These are phyloP conservation scores for Carassius auratus DNA, from an alignment of 2,113 vertebrate genomes.

Conservation along the genomic window DNA sequence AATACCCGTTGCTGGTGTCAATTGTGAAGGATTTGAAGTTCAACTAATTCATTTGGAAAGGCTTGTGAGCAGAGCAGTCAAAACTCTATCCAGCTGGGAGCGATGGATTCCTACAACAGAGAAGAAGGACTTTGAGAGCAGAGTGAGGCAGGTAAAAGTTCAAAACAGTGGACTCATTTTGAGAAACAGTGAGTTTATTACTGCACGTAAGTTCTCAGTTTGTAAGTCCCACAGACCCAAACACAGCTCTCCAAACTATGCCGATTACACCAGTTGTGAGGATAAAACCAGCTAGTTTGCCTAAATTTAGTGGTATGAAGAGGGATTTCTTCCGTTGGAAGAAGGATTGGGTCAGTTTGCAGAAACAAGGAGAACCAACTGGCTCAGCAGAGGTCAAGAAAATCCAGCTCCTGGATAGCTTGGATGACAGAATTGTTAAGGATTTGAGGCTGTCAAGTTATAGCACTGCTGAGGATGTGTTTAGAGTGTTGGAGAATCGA, in stretches of 20 bases:
- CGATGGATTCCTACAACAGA: neutral
- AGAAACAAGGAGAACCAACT: too few species aligned
- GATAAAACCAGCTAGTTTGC: slow-evolving; percentile 28
- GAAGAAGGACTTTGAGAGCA: neutral
- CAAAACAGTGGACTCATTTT: too few species aligned
- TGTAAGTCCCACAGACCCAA: neutral
- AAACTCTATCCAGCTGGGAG: neutral
- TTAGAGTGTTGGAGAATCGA: too few species aligned
- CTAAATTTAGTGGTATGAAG: slow-evolving; percentile 4
- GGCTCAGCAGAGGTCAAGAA: too few species aligned
- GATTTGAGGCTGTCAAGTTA: too few species aligned
- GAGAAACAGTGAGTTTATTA: too few species aligned
- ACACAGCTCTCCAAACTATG: neutral
- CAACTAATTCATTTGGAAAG: neutral
- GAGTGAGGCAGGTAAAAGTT: neutral
- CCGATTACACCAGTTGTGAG: neutral
- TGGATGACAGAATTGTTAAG: too few species aligned
- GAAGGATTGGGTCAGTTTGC: too few species aligned
- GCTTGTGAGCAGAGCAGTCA: neutral
- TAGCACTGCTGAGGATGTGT: too few species aligned
- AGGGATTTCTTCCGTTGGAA: slow-evolving; percentile 16
- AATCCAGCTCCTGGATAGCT: too few species aligned
- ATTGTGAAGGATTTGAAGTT: too few species aligned
- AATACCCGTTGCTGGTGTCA: too few species aligned
- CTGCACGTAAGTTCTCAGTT: neutral